phyloP scores from a whole-genome alignment of 2,797 vertebrate genomes.

The Cephalopachus bancanus region DNA sequence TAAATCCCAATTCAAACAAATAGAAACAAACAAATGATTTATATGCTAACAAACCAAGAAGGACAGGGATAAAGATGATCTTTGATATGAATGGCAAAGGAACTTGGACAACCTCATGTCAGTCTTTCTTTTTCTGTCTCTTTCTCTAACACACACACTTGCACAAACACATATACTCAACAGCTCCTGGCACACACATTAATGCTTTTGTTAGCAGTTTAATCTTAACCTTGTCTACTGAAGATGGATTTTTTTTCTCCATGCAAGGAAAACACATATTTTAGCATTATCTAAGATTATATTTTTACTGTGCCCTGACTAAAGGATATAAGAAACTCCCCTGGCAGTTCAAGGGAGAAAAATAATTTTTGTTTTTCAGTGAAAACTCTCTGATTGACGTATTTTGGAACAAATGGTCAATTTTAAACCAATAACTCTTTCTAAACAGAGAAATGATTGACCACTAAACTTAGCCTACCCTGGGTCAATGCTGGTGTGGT shows the following conservation, averaged over 20 bases:
- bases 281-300: background rate
- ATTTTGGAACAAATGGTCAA: background rate
- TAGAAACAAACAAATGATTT: slow-evolving; percentile 26
- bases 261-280: background rate
- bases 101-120: background rate
- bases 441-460: background rate
- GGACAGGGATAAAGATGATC: background rate
- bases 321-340: background rate
- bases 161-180: background rate
- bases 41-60: slow-evolving; percentile 12
- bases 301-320: background rate
- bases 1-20: slow-evolving; percentile 5
- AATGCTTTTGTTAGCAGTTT: background rate
- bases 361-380: background rate
- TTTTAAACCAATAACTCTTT: background rate
- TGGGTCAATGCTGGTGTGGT: background rate
- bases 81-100: background rate
- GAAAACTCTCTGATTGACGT: background rate
- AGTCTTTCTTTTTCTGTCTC: background rate
- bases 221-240: background rate
- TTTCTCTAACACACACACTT: background rate
- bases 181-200: background rate
- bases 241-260: background rate
- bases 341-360: background rate
- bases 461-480: background rate